Conservation (phyloP, 2,797 vertebrate genomes). For the Lophius americanus region DNA sequence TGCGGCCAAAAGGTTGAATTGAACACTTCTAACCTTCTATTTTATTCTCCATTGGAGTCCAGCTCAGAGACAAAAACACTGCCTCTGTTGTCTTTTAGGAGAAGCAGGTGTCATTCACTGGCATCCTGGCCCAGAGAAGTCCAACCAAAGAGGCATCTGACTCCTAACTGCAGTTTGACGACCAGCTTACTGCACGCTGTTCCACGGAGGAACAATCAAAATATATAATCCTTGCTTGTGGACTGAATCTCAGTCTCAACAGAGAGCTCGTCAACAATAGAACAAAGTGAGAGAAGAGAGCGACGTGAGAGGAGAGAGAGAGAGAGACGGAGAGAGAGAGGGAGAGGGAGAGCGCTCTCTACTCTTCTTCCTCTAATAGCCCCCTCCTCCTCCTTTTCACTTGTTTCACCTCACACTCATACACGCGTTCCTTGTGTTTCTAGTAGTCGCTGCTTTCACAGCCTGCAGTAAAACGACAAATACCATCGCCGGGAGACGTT, state of each 20-base stretch:
- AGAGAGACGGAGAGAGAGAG: slow-evolving; percentile 51
- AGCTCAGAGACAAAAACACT: slow-evolving; percentile 68
- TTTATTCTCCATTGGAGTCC: slow-evolving; percentile 86
- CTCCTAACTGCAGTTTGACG: slow-evolving; percentile 56
- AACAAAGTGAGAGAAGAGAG: slow-evolving; percentile 82
- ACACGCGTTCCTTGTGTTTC: slow-evolving; percentile 64
- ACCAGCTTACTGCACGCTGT: slow-evolving; percentile 51
- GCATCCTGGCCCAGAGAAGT: slow-evolving; percentile 81
- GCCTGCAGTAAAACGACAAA: slow-evolving; percentile 81
- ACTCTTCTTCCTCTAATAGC: slow-evolving; percentile 78
- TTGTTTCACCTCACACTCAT: slow-evolving; percentile 69
- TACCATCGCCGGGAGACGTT: slow-evolving; percentile 66
- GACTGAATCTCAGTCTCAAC: slow-evolving; percentile 71
- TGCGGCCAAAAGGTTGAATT: slow-evolving; percentile 62
- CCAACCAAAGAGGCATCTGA: slow-evolving; percentile 73
- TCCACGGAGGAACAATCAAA: slow-evolving; percentile 41
- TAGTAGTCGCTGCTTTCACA: slow-evolving; percentile 66
- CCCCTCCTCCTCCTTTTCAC: slow-evolving; percentile 76
- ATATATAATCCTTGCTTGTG: slow-evolving; percentile 61
- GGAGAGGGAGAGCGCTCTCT: slow-evolving; percentile 77
- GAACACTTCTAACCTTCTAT: slow-evolving; percentile 85
- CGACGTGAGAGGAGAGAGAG: slow-evolving; percentile 65
- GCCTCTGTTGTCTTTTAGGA: slow-evolving; percentile 80
- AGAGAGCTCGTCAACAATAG: slow-evolving; percentile 79
- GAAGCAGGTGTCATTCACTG: slow-evolving; percentile 81